phyloP scores from a whole-genome alignment of 2,888 invertebrate species.

The Pegoplata infirma region DNA sequence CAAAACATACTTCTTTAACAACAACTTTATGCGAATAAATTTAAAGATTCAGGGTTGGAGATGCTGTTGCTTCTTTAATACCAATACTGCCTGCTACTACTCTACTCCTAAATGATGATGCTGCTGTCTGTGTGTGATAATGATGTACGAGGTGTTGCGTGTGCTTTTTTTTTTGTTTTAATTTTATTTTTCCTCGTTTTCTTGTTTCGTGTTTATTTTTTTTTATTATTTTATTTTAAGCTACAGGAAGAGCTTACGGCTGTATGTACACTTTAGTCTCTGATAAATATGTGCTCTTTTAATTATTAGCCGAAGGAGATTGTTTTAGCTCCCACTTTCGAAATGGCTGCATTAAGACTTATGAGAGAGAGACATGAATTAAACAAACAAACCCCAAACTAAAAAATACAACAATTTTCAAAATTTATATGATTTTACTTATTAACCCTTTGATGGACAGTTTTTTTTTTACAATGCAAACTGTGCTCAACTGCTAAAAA shows the following conservation, averaged over 20 bases:
- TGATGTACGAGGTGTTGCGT: conserved; percentile 60
- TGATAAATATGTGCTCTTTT: conserved; percentile 16
- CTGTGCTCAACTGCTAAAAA: no score
- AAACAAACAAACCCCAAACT: conserved; percentile 24
- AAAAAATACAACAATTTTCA: neutral
- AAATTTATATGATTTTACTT: no score
- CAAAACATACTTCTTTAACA: conserved; percentile 17
- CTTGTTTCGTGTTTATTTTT: conserved; percentile 10
- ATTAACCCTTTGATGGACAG: neutral
- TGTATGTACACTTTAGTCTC: neutral
- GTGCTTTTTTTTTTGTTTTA: conserved; percentile 21
- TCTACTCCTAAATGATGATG: neutral
- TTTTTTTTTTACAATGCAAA: no score
- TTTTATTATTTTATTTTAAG: conserved; percentile 18
- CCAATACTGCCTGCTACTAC: conserved; percentile 16
- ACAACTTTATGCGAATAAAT: conserved; percentile 47
- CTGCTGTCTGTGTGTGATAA: conserved; percentile 42
- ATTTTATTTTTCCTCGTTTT: conserved; percentile 23
- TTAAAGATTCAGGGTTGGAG: conserved; percentile 55
- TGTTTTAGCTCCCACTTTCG: conserved; percentile 28
- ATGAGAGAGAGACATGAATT: conserved; percentile 22
- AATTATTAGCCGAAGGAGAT: conserved; percentile 10
- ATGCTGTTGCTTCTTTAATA: conserved; percentile 55
- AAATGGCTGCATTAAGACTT: conserved; percentile 1
- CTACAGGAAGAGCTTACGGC: conserved; percentile 57